Percentiles rank a stretch among this genome's conserved stretches.
phyloP scores from a whole-genome alignment of 2,888 invertebrate genomes.

The Tolmerus cingulatus region DNA sequence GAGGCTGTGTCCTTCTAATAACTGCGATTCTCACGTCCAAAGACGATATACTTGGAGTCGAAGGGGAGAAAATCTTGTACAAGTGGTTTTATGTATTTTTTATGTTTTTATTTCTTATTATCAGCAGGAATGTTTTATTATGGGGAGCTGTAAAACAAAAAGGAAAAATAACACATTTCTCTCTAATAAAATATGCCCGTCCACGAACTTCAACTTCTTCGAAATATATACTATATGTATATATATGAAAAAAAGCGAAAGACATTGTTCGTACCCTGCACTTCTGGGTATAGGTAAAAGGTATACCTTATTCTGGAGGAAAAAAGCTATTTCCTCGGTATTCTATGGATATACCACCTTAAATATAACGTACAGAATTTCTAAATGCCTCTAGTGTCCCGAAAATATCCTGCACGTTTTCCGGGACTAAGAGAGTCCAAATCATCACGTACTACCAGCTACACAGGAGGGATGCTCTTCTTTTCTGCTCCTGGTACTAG shows the following conservation, averaged over 20 bases:
- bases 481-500: neutral
- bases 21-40: neutral
- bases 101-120: neutral
- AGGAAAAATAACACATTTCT: neutral
- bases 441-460: neutral
- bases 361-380: neutral
- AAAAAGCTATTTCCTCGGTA: neutral
- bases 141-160: neutral
- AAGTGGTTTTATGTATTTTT: neutral
- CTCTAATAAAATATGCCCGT: neutral
- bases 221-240: neutral
- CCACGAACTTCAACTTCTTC: neutral
- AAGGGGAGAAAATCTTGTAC: neutral
- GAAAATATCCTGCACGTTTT: neutral
- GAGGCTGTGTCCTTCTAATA: neutral
- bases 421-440: neutral
- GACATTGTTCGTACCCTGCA: neutral
- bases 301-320: neutral
- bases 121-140: neutral
- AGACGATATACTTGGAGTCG: neutral
- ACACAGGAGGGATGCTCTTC: neutral
- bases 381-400: neutral
- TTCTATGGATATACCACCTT: neutral
- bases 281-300: neutral
- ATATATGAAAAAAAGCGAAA: neutral